Evolutionary conservation across 2,888 invertebrate genomes (phyloP).

Genomic region (Xestobium rufovillosum): DNA sequence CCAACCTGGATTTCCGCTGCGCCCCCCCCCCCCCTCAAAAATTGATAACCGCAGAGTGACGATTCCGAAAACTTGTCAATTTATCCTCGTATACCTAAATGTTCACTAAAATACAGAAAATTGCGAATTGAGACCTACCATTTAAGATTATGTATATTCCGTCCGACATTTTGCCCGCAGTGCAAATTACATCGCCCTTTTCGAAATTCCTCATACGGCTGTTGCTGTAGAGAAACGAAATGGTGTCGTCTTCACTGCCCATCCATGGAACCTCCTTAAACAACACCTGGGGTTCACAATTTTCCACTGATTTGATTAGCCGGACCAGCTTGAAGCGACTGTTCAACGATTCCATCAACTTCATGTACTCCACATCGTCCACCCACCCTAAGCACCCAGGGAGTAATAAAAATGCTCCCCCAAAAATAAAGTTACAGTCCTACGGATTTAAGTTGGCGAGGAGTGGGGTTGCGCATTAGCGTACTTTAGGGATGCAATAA

Average conservation of each 20-base stretch:
- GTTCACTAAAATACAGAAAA: too few species aligned
- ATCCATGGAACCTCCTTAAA: neutral
- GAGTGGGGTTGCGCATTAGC: too few species aligned
- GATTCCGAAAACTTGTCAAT: too few species aligned
- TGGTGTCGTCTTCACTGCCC: neutral
- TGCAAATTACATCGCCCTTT: neutral
- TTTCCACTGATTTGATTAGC: neutral
- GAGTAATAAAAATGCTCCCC: too few species aligned
- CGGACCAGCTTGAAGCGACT: neutral
- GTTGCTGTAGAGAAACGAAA: neutral
- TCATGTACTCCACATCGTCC: slow-evolving; percentile 1
- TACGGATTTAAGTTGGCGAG: too few species aligned
- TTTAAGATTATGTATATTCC: slow-evolving; percentile 2
- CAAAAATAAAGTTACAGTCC: too few species aligned
- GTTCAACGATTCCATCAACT: neutral
- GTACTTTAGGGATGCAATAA: too few species aligned
- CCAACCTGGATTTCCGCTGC: too few species aligned
- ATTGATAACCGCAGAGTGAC: too few species aligned
- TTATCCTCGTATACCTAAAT: too few species aligned
- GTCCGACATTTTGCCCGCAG: neutral
- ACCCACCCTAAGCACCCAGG: neutral
- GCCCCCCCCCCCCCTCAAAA: too few species aligned
- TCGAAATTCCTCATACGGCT: neutral
- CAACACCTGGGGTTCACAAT: neutral
- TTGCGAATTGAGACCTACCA: too few species aligned